These are phyloP conservation scores for Drosophila kepulauana DNA, from an alignment of 1,140 invertebrate species.

Conservation along the genomic window DNA sequence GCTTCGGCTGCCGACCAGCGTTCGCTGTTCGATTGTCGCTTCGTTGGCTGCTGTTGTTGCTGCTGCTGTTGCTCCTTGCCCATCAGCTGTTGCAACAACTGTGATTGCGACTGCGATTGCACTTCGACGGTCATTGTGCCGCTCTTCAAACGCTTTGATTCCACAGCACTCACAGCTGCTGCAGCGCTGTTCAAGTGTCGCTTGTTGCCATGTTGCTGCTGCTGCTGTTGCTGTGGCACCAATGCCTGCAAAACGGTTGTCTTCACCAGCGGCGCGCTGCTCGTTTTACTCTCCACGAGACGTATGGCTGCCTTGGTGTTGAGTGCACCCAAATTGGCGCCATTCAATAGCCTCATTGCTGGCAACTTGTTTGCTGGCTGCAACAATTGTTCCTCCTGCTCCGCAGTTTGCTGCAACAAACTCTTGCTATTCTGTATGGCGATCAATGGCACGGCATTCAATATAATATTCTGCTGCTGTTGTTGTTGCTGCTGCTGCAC, in stretches of 20 bases:
- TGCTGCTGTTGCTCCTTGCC: conserved; percentile 55
- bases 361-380: conserved; percentile 47
- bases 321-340: conserved; percentile 48
- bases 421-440: conserved; percentile 75
- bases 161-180: conserved; percentile 48
- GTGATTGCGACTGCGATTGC: conserved; percentile 50
- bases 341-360: conserved; percentile 66
- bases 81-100: conserved; percentile 75
- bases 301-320: conserved; percentile 69
- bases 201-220: conserved; percentile 69
- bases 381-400: conserved; percentile 46
- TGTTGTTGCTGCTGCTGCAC: conserved; percentile 51
- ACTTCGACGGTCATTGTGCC: conserved; percentile 57
- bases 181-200: conserved; percentile 66
- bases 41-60: conserved; percentile 43
- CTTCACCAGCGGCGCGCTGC: conserved; percentile 31
- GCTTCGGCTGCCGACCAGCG: conserved; percentile 54
- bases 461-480: conserved; percentile 76
- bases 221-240: conserved; percentile 49
- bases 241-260: conserved; percentile 49
- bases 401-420: conserved; percentile 49
- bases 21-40: conserved; percentile 46
- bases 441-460: conserved; percentile 83
- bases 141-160: conserved; percentile 77
- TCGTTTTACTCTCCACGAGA: conserved; percentile 61